Base-by-base conservation (phyloP, 30 jellyfish, hydroid and myxozoan genomes). In the Aurelia coerulea region DNA sequence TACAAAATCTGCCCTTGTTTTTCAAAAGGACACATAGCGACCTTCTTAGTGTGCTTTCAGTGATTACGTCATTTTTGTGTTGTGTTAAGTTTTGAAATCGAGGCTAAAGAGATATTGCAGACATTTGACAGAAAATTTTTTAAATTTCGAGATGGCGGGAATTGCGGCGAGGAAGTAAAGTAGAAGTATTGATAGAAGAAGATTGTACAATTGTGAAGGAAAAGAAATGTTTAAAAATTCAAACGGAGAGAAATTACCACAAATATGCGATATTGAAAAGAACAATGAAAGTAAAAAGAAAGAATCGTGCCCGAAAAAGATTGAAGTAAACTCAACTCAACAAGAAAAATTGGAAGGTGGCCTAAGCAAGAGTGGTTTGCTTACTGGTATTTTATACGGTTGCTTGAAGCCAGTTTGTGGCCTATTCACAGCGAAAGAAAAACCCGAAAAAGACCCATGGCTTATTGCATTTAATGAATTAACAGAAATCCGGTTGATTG, bases 401-500 rank as follows among this genome's bases (percentile, higher is more conserved):
- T 90, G 97, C 89, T 63, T 90, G 69, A 81, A 74, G 73, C 97
- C 97, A 46, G 88, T 90, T 37, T 81, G 91, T 70, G 83, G 97
- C 32, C n/a, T 81, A 37, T 65, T 90, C 23, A 74, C 65, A 68
- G 74, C 78, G 56, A 70, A 67, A 59, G 86, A 80, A 33, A 73
- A 46, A 18, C 14, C 75, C 5, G 62, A 51, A 39, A 64, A 63
- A 67, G 97, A 90, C 50, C 88, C 92, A 41, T 95, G 99, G 99
- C 80, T 91, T 17, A 95, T 95, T 41, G 91, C 98, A 37, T 90
- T 95, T 79, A 96, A 90, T 19, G 97, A 83, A 34, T 65, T 95
- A 41, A 86, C 96, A 63, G 99, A 95, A 68, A 78, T 95, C 51
- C 92, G 95, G 49, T 82, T 97, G 96, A 79, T 95, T 65, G 99